Percentiles rank a stretch among this genome's conserved stretches.
phyloP scores from a whole-genome alignment of 1,140 invertebrate genomes.

The Drosophila kepulauana region DNA sequence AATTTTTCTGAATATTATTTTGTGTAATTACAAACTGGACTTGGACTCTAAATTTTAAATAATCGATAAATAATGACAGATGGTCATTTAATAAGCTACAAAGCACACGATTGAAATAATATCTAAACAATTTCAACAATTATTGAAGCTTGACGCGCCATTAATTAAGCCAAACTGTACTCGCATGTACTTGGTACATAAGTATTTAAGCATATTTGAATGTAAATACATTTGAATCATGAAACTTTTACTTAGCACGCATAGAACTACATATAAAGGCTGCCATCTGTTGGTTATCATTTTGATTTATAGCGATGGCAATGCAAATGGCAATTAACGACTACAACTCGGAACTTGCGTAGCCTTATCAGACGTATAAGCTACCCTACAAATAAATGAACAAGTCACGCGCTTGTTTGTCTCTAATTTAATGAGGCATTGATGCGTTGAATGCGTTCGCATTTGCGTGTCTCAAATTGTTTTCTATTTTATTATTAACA shows the following conservation, averaged over 20 bases:
- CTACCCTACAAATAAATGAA: conserved; percentile 22
- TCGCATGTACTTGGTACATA: background rate
- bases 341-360: conserved; percentile 5
- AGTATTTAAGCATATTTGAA: background rate
- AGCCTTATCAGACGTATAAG: conserved; percentile 12
- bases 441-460: conserved; percentile 58
- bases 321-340: conserved; percentile 58
- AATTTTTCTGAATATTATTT: background rate
- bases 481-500: conserved; percentile 73
- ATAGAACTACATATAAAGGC: background rate
- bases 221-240: conserved; percentile 7
- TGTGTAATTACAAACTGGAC: background rate
- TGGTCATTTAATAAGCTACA: conserved; percentile 18
- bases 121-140: conserved; percentile 6
- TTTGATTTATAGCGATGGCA: conserved; percentile 57
- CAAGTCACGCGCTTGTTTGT: conserved; percentile 52
- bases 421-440: conserved; percentile 69
- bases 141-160: conserved; percentile 14
- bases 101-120: background rate
- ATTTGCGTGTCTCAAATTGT: conserved; percentile 74
- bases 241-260: conserved; percentile 26
- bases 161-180: background rate
- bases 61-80: conserved; percentile 25
- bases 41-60: background rate
- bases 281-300: conserved; percentile 38